Evolutionary conservation across 2,113 vertebrate genomes (phyloP).

Genomic region (Montifringilla adamsi): DNA sequence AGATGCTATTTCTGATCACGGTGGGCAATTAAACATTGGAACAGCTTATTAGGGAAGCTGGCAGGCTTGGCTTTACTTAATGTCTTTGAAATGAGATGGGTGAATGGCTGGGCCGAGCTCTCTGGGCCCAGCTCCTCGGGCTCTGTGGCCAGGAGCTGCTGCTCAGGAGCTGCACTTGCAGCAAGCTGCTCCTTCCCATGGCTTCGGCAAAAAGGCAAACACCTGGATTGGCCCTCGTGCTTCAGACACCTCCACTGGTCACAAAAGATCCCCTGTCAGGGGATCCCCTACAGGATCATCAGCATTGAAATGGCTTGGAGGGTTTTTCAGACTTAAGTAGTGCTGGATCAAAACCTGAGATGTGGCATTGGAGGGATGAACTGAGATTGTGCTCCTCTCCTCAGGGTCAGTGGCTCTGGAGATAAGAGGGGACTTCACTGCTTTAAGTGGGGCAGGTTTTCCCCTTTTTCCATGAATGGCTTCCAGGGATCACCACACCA

Average conservation of each 20-base stretch:
- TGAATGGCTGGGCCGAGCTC: background rate
- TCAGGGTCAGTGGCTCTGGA: background rate
- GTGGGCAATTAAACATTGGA: constrained; percentile 56
- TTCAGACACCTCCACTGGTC: background rate
- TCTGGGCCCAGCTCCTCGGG: background rate
- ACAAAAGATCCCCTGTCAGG: no score
- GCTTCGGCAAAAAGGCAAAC: background rate
- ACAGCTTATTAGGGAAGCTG: constrained; percentile 39
- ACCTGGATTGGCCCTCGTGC: fast-evolving
- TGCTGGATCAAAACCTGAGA: background rate
- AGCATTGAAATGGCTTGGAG: background rate
- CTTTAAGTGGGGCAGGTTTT: background rate
- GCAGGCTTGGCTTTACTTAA: background rate
- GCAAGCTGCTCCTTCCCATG: background rate
- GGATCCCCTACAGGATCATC: background rate
- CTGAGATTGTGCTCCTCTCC: background rate
- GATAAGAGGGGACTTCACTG: background rate
- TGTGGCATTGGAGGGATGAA: background rate
- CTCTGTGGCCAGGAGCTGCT: background rate
- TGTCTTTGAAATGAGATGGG: background rate
- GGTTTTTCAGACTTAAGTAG: background rate
- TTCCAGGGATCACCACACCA: background rate
- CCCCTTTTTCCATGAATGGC: background rate
- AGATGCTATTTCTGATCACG: constrained; percentile 43
- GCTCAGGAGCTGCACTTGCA: background rate